Evolutionary conservation across 2,113 vertebrate species (phyloP).

Genomic region (Phodopus roborovskii): DNA sequence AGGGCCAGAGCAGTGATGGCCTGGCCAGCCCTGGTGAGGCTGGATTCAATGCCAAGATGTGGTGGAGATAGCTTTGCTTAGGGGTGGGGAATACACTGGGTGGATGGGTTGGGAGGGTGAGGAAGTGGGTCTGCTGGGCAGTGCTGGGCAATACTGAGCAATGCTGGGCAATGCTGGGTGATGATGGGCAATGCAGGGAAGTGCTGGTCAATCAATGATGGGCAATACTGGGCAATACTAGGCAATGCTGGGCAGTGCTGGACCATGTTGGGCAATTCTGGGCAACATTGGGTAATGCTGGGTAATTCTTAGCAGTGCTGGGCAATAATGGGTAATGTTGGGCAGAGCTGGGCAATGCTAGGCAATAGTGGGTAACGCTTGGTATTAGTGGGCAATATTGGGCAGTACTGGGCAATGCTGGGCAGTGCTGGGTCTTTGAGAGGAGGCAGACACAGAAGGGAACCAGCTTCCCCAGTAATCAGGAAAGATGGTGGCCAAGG

Average conservation of each 20-base stretch:
- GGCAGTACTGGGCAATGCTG: neutral
- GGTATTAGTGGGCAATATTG: no score
- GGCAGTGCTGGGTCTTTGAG: neutral
- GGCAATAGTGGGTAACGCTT: no score
- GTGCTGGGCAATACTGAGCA: neutral
- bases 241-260: neutral
- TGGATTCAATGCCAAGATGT: neutral
- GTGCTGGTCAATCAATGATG: no score
- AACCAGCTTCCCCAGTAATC: fast-evolving
- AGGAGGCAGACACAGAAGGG: neutral
- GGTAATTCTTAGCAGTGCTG: no score
- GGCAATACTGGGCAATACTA: neutral
- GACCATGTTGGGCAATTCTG: neutral
- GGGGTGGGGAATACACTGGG: no score
- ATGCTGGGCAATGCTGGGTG: neutral
- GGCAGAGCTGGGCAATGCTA: neutral
- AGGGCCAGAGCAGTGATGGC: fast-evolving
- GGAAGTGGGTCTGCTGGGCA: neutral
- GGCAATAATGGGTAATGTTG: neutral
- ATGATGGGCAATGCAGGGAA: no score
- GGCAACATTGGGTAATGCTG: no score
- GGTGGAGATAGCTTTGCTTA: fast-evolving
- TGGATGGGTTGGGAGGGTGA: neutral
- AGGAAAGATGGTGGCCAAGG: fast-evolving
- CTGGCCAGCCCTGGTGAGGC: fast-evolving